A percentile compares a stretch with the other conserved stretches of the same genome.
Evolutionary conservation across 2,797 vertebrate genomes (phyloP).

Genomic region (Galaxias olidus): DNA sequence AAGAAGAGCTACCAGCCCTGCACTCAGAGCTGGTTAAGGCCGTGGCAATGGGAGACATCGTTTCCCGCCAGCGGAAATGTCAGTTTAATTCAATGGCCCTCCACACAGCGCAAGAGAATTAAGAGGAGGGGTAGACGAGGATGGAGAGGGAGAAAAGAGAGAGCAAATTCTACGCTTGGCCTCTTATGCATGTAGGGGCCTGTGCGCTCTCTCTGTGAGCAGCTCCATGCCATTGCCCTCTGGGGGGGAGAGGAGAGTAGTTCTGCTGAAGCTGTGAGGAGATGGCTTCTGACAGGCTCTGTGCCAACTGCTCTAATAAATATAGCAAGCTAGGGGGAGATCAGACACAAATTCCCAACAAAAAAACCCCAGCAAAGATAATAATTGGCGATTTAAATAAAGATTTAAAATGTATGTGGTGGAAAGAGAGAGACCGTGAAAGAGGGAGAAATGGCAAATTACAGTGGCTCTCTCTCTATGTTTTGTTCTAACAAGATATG

Average conservation of each 20-base stretch:
- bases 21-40: slow-evolving; percentile 27
- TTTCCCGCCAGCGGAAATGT: slow-evolving; percentile 40
- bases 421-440: neutral
- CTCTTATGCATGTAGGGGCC: slow-evolving; percentile 38
- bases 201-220: slow-evolving; percentile 26
- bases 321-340: slow-evolving; percentile 32
- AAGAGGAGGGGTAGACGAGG: slow-evolving; percentile 36
- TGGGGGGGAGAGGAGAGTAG: slow-evolving; percentile 41
- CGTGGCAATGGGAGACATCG: slow-evolving; percentile 11
- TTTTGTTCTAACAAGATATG: too few relatives aligned
- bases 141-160: slow-evolving; percentile 15
- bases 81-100: slow-evolving; percentile 43
- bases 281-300: slow-evolving; percentile 64
- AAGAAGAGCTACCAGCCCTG: slow-evolving; percentile 22
- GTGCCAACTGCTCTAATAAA: slow-evolving; percentile 55
- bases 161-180: slow-evolving; percentile 37
- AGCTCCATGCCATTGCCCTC: slow-evolving; percentile 41
- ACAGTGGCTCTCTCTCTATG: slow-evolving; percentile 31
- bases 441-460: slow-evolving; percentile 4
- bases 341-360: neutral
- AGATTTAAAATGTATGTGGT: too few relatives aligned
- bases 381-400: too few relatives aligned
- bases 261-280: slow-evolving; percentile 53
- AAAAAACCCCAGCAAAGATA: neutral
- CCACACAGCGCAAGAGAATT: slow-evolving; percentile 26